phyloP scores from a whole-genome alignment of 2,797 vertebrate genomes.

The Smutsia gigantea region DNA sequence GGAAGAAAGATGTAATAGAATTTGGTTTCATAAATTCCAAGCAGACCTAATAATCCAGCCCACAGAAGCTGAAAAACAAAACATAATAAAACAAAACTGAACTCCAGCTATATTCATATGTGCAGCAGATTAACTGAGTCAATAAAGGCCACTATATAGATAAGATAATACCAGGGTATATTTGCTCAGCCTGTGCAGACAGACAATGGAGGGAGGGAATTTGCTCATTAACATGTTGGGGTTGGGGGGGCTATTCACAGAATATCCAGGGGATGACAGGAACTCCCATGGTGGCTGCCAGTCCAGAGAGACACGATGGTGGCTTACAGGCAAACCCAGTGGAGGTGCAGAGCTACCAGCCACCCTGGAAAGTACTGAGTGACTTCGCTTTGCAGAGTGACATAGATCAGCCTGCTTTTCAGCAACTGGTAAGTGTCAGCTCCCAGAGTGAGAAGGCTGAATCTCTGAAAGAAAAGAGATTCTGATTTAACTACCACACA shows the following conservation, averaged over 20 bases:
- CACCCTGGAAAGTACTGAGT: constrained; percentile 97
- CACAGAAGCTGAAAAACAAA: constrained; percentile 73
- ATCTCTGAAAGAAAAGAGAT: neutral
- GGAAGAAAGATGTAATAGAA: constrained; percentile 45
- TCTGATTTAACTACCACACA: constrained; percentile 29
- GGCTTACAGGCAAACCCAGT: constrained; percentile 96
- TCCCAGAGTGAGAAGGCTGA: constrained; percentile 48
- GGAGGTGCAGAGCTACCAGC: constrained; percentile 98
- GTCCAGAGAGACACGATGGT: constrained; percentile 95
- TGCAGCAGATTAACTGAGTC: constrained; percentile 84
- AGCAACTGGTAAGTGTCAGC: constrained; percentile 94
- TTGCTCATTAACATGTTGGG: constrained; percentile 84
- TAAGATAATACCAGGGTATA: constrained; percentile 85
- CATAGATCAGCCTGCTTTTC: constrained; percentile 97
- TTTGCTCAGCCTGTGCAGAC: constrained; percentile 83
- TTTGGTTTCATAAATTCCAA: constrained; percentile 63
- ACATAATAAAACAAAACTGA: constrained; percentile 76
- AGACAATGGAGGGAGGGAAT: constrained; percentile 82
- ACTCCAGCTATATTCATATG: constrained; percentile 71
- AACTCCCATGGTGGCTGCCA: constrained; percentile 97
- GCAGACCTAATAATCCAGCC: constrained; percentile 64
- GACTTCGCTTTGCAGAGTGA: constrained; percentile 98
- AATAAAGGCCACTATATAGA: constrained; percentile 83
- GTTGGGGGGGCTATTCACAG: constrained; percentile 85
- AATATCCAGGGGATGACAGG: constrained; percentile 98